Base-by-base conservation (phyloP, 2,113 vertebrate genomes). In the Platanista minor region DNA sequence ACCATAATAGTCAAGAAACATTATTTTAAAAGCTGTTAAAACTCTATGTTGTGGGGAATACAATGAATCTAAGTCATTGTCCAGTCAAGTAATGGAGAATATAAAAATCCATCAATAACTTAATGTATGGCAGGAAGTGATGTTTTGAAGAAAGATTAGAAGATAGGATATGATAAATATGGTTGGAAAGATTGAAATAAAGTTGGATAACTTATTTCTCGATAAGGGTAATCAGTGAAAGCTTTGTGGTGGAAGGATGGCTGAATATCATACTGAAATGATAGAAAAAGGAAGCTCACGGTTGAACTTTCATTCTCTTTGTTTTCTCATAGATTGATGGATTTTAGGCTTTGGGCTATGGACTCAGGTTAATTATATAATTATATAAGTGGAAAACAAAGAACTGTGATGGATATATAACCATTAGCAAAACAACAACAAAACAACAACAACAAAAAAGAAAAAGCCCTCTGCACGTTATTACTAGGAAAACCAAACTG, bases 1-100 rank as follows among this genome's bases (percentile, higher is more conserved):
- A 66, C 88, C 78, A 33, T 49, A 54, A 64, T 82, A 41, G 13
- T 89, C 78, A 91, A 41, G 75, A 85, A 82, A 31, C n/a, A 46
- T 62, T 86, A 71, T 78, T 95, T 96, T 91, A 64, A 97, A 94
- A 87, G 25, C 52, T 88, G 25, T 52, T 64, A 88, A 62, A 27
- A 64, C 41, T 59, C 33, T 82, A 6, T 14, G 25, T 54, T 80
- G 2, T 93, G 43, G 43, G 8, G 23, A 72, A 39, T 85, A 86
- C 12, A 62, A 3, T 87, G 49, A 87, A 52, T 80, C 27, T 91
- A 91, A 97, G 54, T 86, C 31, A 71, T 69, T 90, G 29, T 49
- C 29, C 33, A 80, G 52, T 61, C 27, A 62, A 94, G 83, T 82
- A 69, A 90, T 85, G 12, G 59, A 80, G 52, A 88, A 92, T 67